These are phyloP conservation scores for Ceramica pisi DNA, from an alignment of 2,888 invertebrate species.

Conservation along the genomic window DNA sequence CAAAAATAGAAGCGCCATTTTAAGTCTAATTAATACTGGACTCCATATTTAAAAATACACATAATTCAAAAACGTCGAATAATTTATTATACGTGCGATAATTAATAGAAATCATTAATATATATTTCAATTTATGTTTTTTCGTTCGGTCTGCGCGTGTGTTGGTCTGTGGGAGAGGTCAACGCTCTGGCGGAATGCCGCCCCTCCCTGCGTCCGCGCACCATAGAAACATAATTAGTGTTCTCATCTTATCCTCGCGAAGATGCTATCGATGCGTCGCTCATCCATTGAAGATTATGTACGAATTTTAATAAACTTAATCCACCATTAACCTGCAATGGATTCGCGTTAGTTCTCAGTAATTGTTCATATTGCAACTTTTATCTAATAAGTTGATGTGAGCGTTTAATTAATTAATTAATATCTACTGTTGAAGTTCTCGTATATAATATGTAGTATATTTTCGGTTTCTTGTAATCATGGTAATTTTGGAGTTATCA, in stretches of 20 bases:
- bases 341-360: conserved; percentile 36
- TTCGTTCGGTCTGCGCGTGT: conserved; percentile 64
- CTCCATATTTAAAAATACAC: conserved; percentile 46
- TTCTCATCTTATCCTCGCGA: conserved; percentile 81
- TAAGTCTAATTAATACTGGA: conserved; percentile 52
- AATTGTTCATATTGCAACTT: conserved; percentile 56
- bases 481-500: conserved; percentile 60
- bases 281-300: conserved; percentile 74
- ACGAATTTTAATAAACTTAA: conserved; percentile 54
- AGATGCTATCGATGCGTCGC: conserved; percentile 74
- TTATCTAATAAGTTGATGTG: conserved; percentile 58
- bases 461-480: conserved; percentile 58
- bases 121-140: conserved; percentile 66
- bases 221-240: conserved; percentile 89
- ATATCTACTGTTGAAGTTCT: conserved; percentile 58
- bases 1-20: conserved; percentile 55
- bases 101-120: conserved; percentile 69
- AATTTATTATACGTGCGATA: conserved; percentile 65
- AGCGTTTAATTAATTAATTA: conserved; percentile 64
- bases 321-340: conserved; percentile 61
- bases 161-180: conserved; percentile 73
- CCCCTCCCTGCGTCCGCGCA: conserved; percentile 80
- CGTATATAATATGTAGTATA: conserved; percentile 44
- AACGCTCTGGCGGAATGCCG: conserved; percentile 85
- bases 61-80: conserved; percentile 62